These are phyloP conservation scores for Mormyrus lacerda DNA, from an alignment of 2,113 vertebrate genomes.

Conservation along the genomic window DNA sequence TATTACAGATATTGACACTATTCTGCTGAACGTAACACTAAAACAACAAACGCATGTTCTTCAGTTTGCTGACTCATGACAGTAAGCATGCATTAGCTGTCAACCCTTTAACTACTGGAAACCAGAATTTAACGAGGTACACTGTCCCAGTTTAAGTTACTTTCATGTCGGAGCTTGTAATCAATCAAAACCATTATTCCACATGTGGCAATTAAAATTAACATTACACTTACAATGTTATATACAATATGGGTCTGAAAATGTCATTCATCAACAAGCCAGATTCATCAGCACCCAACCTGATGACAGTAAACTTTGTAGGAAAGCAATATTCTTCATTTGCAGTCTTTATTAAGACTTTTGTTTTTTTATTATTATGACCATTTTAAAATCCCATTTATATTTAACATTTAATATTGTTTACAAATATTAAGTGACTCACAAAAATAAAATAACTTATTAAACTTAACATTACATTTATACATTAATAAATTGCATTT, in stretches of 20 bases:
- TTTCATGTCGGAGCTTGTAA: neutral
- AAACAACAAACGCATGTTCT: neutral
- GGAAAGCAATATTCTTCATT: neutral
- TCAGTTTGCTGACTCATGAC: neutral
- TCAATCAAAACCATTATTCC: neutral
- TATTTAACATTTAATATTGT: constrained; percentile 31
- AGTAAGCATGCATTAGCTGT: neutral
- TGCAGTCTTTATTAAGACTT: constrained; percentile 25
- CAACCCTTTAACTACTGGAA: neutral
- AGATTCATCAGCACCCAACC: neutral
- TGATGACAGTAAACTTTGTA: constrained; percentile 3
- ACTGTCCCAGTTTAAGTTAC: neutral
- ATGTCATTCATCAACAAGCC: neutral
- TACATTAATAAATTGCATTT: constrained; percentile 55
- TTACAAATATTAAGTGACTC: constrained; percentile 73
- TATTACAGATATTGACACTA: neutral
- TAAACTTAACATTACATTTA: constrained; percentile 57
- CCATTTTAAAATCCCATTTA: constrained; percentile 48
- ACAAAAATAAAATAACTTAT: constrained; percentile 76
- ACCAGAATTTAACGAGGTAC: neutral
- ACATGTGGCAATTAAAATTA: neutral
- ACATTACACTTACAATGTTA: neutral
- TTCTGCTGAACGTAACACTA: neutral
- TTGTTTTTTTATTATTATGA: constrained; percentile 41
- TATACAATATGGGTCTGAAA: neutral